Evolutionary conservation across 1,140 invertebrate species (phyloP), one percentile per base, ranked within the genome.

Genomic region (Trypoxylus dichotomus): DNA sequence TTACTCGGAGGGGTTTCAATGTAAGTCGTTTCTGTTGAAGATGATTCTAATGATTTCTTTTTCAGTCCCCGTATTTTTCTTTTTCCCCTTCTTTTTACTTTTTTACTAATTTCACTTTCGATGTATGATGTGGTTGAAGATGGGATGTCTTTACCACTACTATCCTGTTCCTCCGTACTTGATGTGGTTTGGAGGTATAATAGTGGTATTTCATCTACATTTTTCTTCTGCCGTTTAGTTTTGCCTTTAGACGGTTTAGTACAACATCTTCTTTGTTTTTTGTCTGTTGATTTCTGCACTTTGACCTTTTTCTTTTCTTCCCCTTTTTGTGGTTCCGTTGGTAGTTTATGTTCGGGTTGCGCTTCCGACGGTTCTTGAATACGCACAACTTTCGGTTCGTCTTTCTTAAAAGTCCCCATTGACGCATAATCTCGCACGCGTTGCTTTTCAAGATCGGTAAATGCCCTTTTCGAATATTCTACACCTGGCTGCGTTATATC

Each of bases 361-460:
- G 5, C 1, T 54, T 54, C 2, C 19, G 43, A 0, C 1, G 47
- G 19, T 54, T n/a, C 43, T n/a, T 54, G 47, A n/a, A 54, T 19
- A 15, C 19, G 15, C 2, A 19, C 19, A 3, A 54, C 47, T 54
- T 54, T 54, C 2, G 47, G 47, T 54, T 74, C 29, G 5, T 74
- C 37, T 27, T 41, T 41, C n/a, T 15, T 41, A 15, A 85, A 85
- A 76, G 42, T 79, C 19, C 84, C 80, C 84, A 85, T 84, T 24
- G 83, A 81, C 0, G 80, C 82, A 58, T 84, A 84, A 78, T 85
- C 82, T 24, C 80, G 81, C 25, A 80, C 79, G 1, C 76, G 21
- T 77, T 86, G 85, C 58, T 81, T 82, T 78, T 86, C 85, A 29
- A 84, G 58, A 77, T 86, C 85, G 47, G 32, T 78, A 37, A 79